These are phyloP conservation scores for Campoplex capitator DNA, from an alignment of 2,888 invertebrate species.

Conservation along the genomic window DNA sequence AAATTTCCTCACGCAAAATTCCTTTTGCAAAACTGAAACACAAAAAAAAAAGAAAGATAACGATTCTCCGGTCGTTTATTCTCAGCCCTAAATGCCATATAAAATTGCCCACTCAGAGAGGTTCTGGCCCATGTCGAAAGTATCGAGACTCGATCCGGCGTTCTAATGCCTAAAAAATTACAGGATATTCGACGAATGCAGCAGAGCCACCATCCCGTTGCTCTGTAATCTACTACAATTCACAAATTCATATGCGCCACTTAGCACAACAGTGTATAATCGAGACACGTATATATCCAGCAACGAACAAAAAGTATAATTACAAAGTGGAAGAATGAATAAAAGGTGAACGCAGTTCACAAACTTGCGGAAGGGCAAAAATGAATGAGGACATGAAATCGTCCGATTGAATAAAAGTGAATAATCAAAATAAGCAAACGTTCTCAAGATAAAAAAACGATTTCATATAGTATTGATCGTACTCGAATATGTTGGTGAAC, in stretches of 20 bases:
- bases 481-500: background rate
- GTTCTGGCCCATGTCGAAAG: background rate
- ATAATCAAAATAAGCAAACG: background rate
- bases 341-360: background rate
- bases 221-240: background rate
- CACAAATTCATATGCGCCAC: background rate
- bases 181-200: conserved; percentile 4
- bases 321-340: background rate
- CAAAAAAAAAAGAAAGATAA: background rate
- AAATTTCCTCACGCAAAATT: background rate
- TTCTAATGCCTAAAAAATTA: background rate
- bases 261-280: background rate
- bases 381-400: background rate
- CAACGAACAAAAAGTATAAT: background rate
- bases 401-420: background rate
- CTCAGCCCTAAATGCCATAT: background rate
- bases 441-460: background rate
- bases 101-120: background rate
- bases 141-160: background rate
- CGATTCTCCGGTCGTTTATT: background rate
- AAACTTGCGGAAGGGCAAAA: background rate
- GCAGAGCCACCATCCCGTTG: background rate
- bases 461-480: background rate
- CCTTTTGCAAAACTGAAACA: background rate
- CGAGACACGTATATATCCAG: background rate